Evolutionary conservation across 64 coral and sea anemone species (phyloP).

Genomic region (Acropora tenuis): DNA sequence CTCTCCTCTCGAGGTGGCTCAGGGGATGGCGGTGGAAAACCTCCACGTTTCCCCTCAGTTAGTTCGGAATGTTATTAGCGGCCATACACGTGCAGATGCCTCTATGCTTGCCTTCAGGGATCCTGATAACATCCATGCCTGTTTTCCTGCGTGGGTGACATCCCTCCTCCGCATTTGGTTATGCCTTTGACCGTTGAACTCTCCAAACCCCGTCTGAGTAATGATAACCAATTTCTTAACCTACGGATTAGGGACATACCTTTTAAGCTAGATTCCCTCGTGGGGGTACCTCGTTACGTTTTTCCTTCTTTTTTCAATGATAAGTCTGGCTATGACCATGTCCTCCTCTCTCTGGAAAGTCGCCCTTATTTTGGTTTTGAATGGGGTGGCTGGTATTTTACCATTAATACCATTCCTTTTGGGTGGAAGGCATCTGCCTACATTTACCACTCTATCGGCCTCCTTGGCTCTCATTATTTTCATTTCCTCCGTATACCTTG

Average conservation of each 20-base stretch:
- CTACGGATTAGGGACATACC: too few species aligned
- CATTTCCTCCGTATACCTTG: neutral
- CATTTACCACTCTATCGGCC: neutral
- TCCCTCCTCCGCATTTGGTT: slow-evolving; percentile 23
- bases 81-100: neutral
- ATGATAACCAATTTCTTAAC: too few species aligned
- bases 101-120: slow-evolving; percentile 28
- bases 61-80: neutral
- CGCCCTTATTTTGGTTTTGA: too few species aligned
- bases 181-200: slow-evolving; percentile 27
- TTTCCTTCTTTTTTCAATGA: too few species aligned
- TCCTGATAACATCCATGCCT: slow-evolving; percentile 24
- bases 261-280: too few species aligned
- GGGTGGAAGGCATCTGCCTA: too few species aligned
- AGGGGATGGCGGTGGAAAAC: neutral
- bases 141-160: neutral
- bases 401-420: too few species aligned
- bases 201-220: slow-evolving; percentile 28
- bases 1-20: slow-evolving; percentile 7
- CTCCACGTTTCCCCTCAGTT: neutral
- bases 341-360: too few species aligned
- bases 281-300: too few species aligned
- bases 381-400: too few species aligned
- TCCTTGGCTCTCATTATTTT: neutral
- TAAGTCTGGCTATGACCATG: too few species aligned